Conservation (phyloP, 2,888 invertebrate genomes). For the Sarcophaga carnaria region DNA sequence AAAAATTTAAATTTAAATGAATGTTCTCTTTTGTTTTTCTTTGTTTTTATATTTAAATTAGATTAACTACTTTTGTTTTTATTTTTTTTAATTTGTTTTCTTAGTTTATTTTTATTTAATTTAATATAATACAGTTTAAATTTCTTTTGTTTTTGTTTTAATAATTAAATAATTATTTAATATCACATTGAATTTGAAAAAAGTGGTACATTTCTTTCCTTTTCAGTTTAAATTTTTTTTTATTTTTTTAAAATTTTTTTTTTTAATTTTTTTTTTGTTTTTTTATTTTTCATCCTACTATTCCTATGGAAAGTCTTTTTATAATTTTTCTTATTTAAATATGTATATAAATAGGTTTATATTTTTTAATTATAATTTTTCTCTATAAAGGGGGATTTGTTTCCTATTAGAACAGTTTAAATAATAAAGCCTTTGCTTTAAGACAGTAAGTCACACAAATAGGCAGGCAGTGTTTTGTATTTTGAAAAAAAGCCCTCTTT, state of each 20-base stretch:
- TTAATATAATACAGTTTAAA: no score
- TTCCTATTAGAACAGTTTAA: no score
- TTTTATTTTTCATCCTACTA: conserved; percentile 51
- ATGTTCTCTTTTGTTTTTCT: conserved; percentile 34
- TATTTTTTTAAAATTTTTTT: conserved; percentile 28
- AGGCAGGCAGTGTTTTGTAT: no score
- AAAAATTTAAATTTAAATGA: not conserved
- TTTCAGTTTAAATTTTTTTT: conserved; percentile 28
- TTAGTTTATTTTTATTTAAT: conserved; percentile 30
- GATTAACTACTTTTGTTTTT: conserved; percentile 51
- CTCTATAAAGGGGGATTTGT: conserved; percentile 54
- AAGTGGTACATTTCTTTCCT: conserved; percentile 66
- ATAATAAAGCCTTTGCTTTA: no score
- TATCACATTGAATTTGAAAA: conserved; percentile 77
- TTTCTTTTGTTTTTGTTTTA: conserved; percentile 29
- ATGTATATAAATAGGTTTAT: not conserved
- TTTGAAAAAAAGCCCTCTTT: conserved; percentile 15
- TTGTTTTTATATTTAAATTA: conserved; percentile 70
- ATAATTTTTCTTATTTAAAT: conserved; percentile 58
- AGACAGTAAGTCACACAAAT: no score
- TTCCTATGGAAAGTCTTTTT: conserved; percentile 79
- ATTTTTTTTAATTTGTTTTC: not conserved
- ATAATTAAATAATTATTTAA: conserved; percentile 72
- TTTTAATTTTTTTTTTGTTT: conserved; percentile 41
- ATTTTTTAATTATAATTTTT: conserved; percentile 21